Conservation (phyloP, 2,888 invertebrate species). For the Ischnus inquisitorius region DNA sequence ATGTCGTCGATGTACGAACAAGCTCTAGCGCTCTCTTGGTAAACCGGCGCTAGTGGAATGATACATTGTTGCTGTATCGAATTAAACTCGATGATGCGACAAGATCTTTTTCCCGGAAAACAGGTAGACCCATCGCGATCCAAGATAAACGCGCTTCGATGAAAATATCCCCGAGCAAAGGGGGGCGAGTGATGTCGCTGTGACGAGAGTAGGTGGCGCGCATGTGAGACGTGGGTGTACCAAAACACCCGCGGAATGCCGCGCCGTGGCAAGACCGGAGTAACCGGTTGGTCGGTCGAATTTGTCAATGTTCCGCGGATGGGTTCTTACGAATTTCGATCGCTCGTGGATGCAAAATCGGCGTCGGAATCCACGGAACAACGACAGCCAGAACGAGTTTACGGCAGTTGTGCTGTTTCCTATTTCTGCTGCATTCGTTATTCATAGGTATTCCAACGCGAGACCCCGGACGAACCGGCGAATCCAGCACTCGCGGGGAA, state of each 20-base stretch:
- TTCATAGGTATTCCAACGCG: conserved; percentile 10
- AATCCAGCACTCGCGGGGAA: neutral
- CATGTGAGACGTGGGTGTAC: too few species aligned
- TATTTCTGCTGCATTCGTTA: neutral
- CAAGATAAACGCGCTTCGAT: too few species aligned
- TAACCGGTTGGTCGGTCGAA: too few species aligned
- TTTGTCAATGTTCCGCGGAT: too few species aligned
- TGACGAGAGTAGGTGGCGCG: too few species aligned
- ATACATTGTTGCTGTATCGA: neutral
- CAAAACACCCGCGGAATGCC: too few species aligned
- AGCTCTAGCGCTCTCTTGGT: neutral
- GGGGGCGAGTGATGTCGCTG: too few species aligned
- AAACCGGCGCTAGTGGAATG: neutral
- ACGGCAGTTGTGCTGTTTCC: neutral
- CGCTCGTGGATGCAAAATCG: neutral
- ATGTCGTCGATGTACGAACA: neutral
- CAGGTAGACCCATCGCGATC: too few species aligned
- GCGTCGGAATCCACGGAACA: neutral
- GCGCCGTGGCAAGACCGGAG: too few species aligned
- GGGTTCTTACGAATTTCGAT: too few species aligned
- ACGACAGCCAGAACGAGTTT: neutral
- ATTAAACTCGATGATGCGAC: neutral
- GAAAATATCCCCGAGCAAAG: too few species aligned
- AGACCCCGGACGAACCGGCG: neutral
- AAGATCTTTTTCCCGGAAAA: too few species aligned